Evolutionary conservation across 1,140 invertebrate genomes (phyloP), one percentile per base, ranked within the genome.

Genomic region (Scaptomyza pallida): DNA sequence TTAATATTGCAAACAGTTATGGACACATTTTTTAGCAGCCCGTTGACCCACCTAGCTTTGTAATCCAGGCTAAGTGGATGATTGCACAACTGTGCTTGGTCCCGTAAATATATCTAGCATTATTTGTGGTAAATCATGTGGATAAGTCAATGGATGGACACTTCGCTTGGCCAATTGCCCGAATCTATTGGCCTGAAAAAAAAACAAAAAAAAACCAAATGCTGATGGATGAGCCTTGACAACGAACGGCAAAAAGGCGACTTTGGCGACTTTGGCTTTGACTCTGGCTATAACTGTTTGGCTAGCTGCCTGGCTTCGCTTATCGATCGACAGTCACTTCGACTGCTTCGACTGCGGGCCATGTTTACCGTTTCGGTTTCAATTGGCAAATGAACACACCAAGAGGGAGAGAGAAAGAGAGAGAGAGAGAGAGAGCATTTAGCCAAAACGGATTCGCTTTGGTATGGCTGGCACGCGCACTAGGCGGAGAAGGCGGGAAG

Each of bases 291-390:
- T 10, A 21, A 44, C 40, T 44, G 21, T 30, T 30, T 30, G 26
- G 26, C 26, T 9, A 30, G 8, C 26, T 17, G 40, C 12, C 13
- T 30, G 12, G 26, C 26, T 30, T 30, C 23, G 37, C 61, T 26
- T 40, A 54, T 37, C 51, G 40, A 40, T 55, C 26, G 61, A 47
- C 52, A 45, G 37, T 37, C 33, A 37, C n/a, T 37, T 37, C 8
- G 8, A 9, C 26, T 30, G 6, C 26, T 6, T 9, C 40, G 16
- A 54, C 52, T 65, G 35, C 45, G 23, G 45, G 54, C 54, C 54
- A 33, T 63, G 70, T 70, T 81, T 82, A 82, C 73, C 65, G 78
- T 80, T 81, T 62, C 70, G 37, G 56, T 70, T 67, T 70, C 74
- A 48, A 77, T 82, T 74, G 78, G 55, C 57, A 40, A 44, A 19